A percentile compares a stretch with the other conserved stretches of the same genome.
Conservation (phyloP, 2,113 vertebrate genomes). For the Nerophis ophidion region DNA sequence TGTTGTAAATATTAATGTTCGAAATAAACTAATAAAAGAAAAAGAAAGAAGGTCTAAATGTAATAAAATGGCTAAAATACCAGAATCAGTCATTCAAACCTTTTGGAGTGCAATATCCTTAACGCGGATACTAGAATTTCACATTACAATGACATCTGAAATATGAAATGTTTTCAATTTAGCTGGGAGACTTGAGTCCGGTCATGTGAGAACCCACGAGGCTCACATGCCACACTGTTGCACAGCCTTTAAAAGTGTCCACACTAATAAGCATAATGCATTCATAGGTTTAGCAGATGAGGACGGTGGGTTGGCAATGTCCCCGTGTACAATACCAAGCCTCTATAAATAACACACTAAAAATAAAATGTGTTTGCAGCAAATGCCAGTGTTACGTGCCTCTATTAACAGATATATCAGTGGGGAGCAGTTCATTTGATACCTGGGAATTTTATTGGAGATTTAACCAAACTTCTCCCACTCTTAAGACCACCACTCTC, state of each 20-base stretch:
- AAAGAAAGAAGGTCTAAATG: too few species aligned
- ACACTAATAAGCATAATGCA: not conserved
- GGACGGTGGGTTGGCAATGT: not conserved
- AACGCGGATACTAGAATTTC: not conserved
- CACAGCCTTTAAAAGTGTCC: not conserved
- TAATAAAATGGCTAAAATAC: too few species aligned
- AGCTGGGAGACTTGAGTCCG: not conserved
- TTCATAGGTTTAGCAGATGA: not conserved
- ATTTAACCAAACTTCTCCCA: too few species aligned
- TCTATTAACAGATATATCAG: not conserved
- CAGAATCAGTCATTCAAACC: too few species aligned
- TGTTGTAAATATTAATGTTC: too few species aligned
- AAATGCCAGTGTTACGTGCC: not conserved
- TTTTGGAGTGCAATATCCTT: not conserved
- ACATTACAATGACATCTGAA: not conserved
- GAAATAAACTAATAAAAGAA: too few species aligned
- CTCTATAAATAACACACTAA: not conserved
- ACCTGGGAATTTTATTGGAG: too few species aligned
- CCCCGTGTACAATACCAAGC: too few species aligned
- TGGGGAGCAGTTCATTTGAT: too few species aligned
- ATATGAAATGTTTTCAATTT: not conserved
- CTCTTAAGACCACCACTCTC: too few species aligned
- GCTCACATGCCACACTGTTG: constrained; percentile 8
- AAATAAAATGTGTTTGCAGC: not conserved
- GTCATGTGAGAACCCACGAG: constrained; percentile 26